Percentiles rank a stretch among this genome's conserved stretches.
phyloP scores from a whole-genome alignment of 1,140 invertebrate genomes.

The Bathynomus jamesi region DNA sequence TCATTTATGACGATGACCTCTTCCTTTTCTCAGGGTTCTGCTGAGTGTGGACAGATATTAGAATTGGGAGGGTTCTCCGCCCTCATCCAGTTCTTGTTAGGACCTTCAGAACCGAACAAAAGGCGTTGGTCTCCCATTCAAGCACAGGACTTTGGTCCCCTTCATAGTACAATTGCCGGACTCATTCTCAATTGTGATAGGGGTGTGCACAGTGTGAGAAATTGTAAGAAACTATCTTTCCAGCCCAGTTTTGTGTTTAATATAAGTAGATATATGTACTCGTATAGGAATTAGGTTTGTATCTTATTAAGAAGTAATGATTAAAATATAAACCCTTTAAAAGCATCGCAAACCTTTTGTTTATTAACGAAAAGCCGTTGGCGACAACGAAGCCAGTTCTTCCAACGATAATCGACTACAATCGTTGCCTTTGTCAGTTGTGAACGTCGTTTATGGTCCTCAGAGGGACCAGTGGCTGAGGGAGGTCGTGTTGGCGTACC shows the following conservation, averaged over 20 bases:
- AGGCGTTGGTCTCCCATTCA: conserved; percentile 47
- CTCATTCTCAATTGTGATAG: too few species aligned
- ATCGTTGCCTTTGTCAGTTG: neutral
- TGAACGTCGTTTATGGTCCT: neutral
- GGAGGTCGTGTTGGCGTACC: conserved; percentile 30
- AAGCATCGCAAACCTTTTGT: neutral
- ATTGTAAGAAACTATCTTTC: too few species aligned
- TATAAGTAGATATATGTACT: too few species aligned
- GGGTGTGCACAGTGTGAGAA: too few species aligned
- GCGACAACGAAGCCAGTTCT: neutral
- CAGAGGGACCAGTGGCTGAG: conserved; percentile 26
- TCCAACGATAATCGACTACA: neutral
- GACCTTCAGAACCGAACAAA: conserved; percentile 36
- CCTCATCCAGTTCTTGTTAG: conserved; percentile 46
- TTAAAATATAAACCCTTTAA: neutral
- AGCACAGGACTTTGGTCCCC: conserved; percentile 45
- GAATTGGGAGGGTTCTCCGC: conserved; percentile 44
- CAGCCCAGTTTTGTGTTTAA: too few species aligned
- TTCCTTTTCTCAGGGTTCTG: conserved; percentile 43
- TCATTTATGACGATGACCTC: conserved; percentile 9
- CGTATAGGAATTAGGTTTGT: too few species aligned
- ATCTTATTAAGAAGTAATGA: too few species aligned
- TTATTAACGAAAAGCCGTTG: neutral
- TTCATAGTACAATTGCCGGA: conserved; percentile 45
- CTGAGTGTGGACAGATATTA: conserved; percentile 47